Conservation (phyloP, 2,888 invertebrate species). For the Aphodius granarius region DNA sequence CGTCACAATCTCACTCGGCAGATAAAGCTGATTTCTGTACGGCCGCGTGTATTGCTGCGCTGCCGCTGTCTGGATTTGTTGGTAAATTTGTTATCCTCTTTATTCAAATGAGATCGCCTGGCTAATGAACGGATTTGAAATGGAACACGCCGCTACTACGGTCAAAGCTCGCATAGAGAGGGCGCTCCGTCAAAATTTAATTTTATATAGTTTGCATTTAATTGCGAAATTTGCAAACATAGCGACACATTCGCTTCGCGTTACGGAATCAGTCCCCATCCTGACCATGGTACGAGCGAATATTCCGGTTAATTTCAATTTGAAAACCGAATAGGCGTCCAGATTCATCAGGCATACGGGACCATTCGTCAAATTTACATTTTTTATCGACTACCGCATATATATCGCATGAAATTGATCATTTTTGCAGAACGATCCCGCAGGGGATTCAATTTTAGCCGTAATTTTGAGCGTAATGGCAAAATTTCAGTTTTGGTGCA, state of each 20-base stretch:
- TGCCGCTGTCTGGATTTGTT: slow-evolving; percentile 22
- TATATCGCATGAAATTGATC: background rate
- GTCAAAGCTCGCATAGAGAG: background rate
- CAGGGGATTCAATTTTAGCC: background rate
- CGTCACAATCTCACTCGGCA: background rate
- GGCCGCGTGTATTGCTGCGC: background rate
- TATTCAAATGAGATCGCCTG: slow-evolving; percentile 27
- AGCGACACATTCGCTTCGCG: slow-evolving; percentile 1
- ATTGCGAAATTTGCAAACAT: slow-evolving; percentile 28
- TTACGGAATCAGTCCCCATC: slow-evolving; percentile 34
- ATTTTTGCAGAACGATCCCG: background rate
- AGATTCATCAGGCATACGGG: background rate
- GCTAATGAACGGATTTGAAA: slow-evolving; percentile 46
- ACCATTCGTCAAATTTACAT: background rate
- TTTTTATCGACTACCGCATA: background rate
- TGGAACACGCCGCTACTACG: slow-evolving; percentile 38
- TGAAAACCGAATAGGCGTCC: slow-evolving; percentile 13
- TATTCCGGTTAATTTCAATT: slow-evolving; percentile 21
- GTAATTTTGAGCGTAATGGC: background rate
- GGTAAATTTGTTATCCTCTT: slow-evolving; percentile 29
- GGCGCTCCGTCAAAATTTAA: slow-evolving; percentile 45
- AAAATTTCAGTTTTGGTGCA: background rate
- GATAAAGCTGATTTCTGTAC: background rate
- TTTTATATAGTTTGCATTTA: slow-evolving; percentile 50
- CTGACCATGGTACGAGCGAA: background rate